A percentile compares a stretch with the other conserved stretches of the same genome.
These are phyloP conservation scores for Strigamia maritima DNA, from an alignment of 2,888 invertebrate species.

Conservation along the genomic window DNA sequence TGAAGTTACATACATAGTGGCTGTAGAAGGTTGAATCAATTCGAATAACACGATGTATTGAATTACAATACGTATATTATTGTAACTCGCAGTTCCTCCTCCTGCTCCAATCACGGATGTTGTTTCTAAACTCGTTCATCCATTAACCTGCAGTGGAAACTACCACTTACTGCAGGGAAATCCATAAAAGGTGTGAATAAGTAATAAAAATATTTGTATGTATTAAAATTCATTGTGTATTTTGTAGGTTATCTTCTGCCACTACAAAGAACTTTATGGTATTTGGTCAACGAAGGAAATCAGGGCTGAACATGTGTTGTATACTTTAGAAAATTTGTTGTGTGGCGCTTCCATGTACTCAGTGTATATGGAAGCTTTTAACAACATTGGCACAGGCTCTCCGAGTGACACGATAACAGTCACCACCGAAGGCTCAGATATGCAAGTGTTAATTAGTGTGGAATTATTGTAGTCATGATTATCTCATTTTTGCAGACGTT, in stretches of 20 bases:
- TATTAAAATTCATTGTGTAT: neutral
- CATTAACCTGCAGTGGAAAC: slow-evolving; percentile 7
- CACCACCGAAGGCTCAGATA: neutral
- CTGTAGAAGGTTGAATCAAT: neutral
- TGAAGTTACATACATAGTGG: neutral
- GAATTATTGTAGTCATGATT: neutral
- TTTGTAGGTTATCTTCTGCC: neutral
- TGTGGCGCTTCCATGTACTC: neutral
- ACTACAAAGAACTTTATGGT: neutral
- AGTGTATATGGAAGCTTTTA: slow-evolving; percentile 6
- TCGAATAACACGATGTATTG: neutral
- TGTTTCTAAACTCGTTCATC: slow-evolving; percentile 1
- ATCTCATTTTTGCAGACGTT: no score
- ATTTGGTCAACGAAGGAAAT: slow-evolving; percentile 1
- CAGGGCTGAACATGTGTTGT: neutral
- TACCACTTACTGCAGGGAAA: neutral
- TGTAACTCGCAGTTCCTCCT: slow-evolving; percentile 7
- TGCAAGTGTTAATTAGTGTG: neutral
- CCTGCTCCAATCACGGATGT: slow-evolving; percentile 13
- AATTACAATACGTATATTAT: neutral
- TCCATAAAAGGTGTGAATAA: neutral
- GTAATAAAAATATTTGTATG: neutral
- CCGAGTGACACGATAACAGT: neutral
- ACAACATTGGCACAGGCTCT: neutral
- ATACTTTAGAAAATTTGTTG: neutral